Conservation (phyloP, 1,140 invertebrate genomes). For the Penaeus japonicus region DNA sequence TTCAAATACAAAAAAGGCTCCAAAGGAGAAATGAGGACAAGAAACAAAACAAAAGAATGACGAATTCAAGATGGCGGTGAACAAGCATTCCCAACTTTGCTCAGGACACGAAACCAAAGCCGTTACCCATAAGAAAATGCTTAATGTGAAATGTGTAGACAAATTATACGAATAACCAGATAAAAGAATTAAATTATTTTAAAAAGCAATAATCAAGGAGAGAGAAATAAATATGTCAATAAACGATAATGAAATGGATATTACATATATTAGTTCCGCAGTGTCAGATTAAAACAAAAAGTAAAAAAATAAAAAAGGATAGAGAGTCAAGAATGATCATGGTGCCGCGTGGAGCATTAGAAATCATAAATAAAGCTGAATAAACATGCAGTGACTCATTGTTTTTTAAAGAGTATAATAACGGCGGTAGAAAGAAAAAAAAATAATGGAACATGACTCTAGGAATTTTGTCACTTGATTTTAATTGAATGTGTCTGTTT, state of each 20-base stretch:
- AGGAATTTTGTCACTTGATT: not conserved
- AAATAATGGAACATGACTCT: constrained; percentile 33
- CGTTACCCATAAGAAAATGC: constrained; percentile 36
- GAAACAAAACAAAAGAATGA: not conserved
- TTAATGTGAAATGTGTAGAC: constrained; percentile 15
- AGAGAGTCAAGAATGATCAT: too few species aligned
- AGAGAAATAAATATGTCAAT: not conserved
- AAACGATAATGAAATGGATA: too few species aligned
- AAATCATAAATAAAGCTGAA: not conserved
- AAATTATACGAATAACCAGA: not conserved
- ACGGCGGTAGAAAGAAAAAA: not conserved
- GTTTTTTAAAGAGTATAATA: constrained; percentile 3
- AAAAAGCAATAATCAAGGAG: constrained; percentile 21
- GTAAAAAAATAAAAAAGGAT: too few species aligned
- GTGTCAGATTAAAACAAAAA: too few species aligned
- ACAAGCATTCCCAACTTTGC: constrained; percentile 29
- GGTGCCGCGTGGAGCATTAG: too few species aligned
- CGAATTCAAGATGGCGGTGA: not conserved
- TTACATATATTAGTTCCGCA: too few species aligned
- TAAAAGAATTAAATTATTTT: not conserved
- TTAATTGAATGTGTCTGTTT: too few species aligned
- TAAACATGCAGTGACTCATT: constrained; percentile 38
- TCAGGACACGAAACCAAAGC: constrained; percentile 51
- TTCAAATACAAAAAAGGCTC: not conserved
- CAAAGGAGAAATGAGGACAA: not conserved